Conservation (phyloP, 2,888 invertebrate species). For the Cistogaster globosa region DNA sequence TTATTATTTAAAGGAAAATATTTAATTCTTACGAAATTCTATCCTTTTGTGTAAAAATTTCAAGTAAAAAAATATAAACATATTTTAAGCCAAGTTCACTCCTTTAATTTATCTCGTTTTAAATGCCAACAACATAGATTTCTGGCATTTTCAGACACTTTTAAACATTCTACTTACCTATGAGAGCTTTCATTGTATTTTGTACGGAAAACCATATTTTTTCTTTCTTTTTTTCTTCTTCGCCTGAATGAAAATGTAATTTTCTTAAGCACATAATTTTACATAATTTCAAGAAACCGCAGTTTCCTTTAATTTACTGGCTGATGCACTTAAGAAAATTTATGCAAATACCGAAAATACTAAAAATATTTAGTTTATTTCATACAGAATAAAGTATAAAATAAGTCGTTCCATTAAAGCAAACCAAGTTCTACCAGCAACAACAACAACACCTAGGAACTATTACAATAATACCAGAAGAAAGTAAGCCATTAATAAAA, state of each 20-base stretch:
- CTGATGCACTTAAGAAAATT: constrained; percentile 82
- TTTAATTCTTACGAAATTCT: not conserved
- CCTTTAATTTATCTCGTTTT: not conserved
- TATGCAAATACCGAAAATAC: constrained; percentile 82
- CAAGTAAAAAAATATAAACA: not conserved
- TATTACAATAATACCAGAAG: constrained; percentile 31
- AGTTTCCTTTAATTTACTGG: constrained; percentile 76
- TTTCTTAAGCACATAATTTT: constrained; percentile 71
- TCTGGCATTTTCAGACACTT: not conserved
- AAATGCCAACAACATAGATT: constrained; percentile 6
- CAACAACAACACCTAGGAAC: not conserved
- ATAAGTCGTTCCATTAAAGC: constrained; percentile 3
- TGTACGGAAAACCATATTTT: constrained; percentile 36
- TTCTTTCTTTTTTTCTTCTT: constrained; percentile 16
- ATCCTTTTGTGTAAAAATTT: not conserved
- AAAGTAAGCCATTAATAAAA: constrained; percentile 18
- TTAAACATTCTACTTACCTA: constrained; percentile 6
- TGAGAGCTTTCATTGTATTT: constrained; percentile 1
- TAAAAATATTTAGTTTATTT: constrained; percentile 78
- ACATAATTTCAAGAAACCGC: constrained; percentile 70
- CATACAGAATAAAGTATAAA: not conserved
- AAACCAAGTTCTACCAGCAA: constrained; percentile 10
- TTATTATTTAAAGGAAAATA: too few relatives aligned
- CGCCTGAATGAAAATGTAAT: constrained; percentile 69
- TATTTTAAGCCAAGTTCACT: not conserved